Base-by-base conservation (phyloP, 2,888 invertebrate genomes). In the Hypercompe scribonia region DNA sequence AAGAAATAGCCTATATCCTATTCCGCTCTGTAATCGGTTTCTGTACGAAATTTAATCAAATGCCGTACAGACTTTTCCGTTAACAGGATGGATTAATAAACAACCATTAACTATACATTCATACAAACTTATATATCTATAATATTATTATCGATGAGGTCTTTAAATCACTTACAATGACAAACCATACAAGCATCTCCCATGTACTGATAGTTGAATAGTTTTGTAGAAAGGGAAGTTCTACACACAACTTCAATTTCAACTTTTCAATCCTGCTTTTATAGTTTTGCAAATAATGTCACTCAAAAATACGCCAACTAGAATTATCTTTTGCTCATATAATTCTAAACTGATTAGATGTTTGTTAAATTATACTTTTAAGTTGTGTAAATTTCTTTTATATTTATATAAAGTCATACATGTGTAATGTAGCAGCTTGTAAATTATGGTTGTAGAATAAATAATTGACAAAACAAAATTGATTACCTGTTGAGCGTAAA, bases 401-500 rank as follows among this genome's bases (percentile, higher is more conserved):
- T n/a, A 54, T 13, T 54, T n/a, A n/a, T 3, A 50, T 8, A 0
- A 54, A 54, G 54, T n/a, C n/a, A n/a, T 34, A 21, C 42, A 64
- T 42, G 24, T 50, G 21, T 50, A 50, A 8, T 24, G 24, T 50
- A 24, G 24, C 21, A 50, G 8, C 7, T 24, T 54, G 46, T 33
- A 70, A 64, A 46, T 33, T 15, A 24, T n/a, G 63, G 33, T 24
- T 13, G 50, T 68, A 28, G 28, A 64, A 72, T 70, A 72, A 63
- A 67, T 61, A 34, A 13, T 63, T 64, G 54, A 39, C 68, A 54
- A 54, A 50, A 28, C 46, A 70, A 70, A 67, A 50, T 67, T 24
- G 74, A 72, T 73, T 73, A 78, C 74, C 66, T 75, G 76, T 76
- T 39, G 61, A 76, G 77, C 76, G 78, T 72, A 69, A 79, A 81